Evolutionary conservation across 2,888 invertebrate genomes (phyloP), one percentile per base, ranked within the genome.

Genomic region (Rhingia rostrata): DNA sequence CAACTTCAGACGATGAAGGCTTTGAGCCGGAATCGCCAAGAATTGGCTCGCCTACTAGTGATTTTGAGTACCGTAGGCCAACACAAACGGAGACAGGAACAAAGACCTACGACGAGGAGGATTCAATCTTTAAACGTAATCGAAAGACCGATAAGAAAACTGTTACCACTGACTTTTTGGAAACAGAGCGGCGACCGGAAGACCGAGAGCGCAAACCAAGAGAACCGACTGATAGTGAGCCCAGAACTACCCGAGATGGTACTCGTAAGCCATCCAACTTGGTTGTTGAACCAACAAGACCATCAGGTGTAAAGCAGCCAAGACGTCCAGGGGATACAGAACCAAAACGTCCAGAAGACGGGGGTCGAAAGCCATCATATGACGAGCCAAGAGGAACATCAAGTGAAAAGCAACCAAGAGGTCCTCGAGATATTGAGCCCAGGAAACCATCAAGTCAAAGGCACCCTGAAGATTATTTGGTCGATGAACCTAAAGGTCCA

Each of bases 31-130:
- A 86, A 4, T 88, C 89, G 33, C 87, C 88, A 5, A 75, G 86
- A 41, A 87, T 88, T 39, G 92, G 92, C 78, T 93, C 93, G 58
- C 93, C 93, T 1, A 93, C 93, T 49, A 94, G 93, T 88, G 94
- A 93, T 54, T 93, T 94, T 87, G 92, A 92, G 86, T 92, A 89
- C 82, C 61, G 63, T 32, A 12, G 69, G 4, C 74, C 79, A 3
- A 63, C 51, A 0, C 64, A 74, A 58, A 37, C 54, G 5, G 56
- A 61, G 2, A 56, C 67, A 3, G n/a, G n/a, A n/a, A n/a, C n/a
- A n/a, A n/a, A n/a, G n/a, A n/a, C n/a, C n/a, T 53, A 41, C 9
- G 80, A 84, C 30, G 74, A 84, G 33, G 80, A 84, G 35, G 84
- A 84, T 49, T 58, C 83, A n/a, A 7, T 69, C 2, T n/a, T 56